Evolutionary conservation across 2,888 invertebrate genomes (phyloP).

Genomic region (Agriopis marginaria): DNA sequence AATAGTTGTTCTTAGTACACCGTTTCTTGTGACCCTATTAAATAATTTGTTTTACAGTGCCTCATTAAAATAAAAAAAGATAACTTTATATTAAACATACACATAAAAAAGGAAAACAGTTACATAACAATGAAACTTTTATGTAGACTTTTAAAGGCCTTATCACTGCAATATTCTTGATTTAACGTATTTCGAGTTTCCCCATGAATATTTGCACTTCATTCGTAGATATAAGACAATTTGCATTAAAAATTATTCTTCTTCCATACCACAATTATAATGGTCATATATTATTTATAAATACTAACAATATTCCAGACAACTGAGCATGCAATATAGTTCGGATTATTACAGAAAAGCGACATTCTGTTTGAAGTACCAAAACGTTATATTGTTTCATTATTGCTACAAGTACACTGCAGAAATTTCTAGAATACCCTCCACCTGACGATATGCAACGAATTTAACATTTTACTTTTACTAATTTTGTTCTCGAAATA

Average conservation of each 20-base stretch:
- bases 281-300: too few relatives aligned
- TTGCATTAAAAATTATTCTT: not conserved
- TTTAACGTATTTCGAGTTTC: not conserved
- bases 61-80: too few relatives aligned
- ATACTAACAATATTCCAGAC: constrained; percentile 17
- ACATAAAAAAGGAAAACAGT: too few relatives aligned
- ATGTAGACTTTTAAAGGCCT: too few relatives aligned
- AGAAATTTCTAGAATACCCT: constrained; percentile 50
- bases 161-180: not conserved
- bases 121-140: too few relatives aligned
- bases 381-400: constrained; percentile 50
- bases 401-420: constrained; percentile 46
- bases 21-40: too few relatives aligned
- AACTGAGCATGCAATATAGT: constrained; percentile 40
- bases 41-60: too few relatives aligned
- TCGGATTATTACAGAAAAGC: constrained; percentile 40
- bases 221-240: too few relatives aligned
- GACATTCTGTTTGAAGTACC: constrained; percentile 46
- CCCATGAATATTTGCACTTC: too few relatives aligned
- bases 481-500: constrained; percentile 25
- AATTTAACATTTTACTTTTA: constrained; percentile 55
- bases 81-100: too few relatives aligned
- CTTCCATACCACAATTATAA: too few relatives aligned
- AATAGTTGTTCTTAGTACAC: too few relatives aligned
- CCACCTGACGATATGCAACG: constrained; percentile 49